Percentiles rank a stretch among this genome's conserved stretches.
Evolutionary conservation across 1,140 invertebrate genomes (phyloP).

Genomic region (Apocrypta bakeri): DNA sequence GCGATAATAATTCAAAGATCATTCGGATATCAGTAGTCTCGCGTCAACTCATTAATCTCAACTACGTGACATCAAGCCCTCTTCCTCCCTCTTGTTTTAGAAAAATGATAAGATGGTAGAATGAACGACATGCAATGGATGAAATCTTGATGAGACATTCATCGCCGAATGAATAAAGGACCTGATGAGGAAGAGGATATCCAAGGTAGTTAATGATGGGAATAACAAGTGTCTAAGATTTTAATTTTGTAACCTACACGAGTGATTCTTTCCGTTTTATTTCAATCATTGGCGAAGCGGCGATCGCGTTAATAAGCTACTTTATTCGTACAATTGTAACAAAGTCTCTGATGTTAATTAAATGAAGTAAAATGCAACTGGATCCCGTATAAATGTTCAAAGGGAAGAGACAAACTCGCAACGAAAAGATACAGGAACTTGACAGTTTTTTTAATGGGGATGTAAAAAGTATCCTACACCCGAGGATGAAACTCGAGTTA

Average conservation of each 20-base stretch:
- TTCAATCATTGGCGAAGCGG: too few relatives aligned
- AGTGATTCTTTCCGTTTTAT: too few relatives aligned
- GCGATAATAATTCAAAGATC: slow-evolving; percentile 47
- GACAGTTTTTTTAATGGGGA: neutral
- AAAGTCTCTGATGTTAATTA: neutral
- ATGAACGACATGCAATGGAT: neutral
- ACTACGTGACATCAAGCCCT: neutral
- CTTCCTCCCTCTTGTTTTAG: neutral
- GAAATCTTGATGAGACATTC: neutral
- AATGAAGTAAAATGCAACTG: neutral
- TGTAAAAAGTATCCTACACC: neutral
- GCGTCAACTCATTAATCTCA: neutral
- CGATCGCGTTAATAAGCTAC: too few relatives aligned
- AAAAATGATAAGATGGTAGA: neutral
- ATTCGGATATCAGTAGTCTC: neutral
- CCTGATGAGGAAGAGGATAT: neutral
- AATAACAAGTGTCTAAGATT: too few relatives aligned
- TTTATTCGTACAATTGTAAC: neutral
- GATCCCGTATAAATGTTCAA: neutral
- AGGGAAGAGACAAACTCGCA: neutral
- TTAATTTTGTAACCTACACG: too few relatives aligned
- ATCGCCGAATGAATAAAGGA: neutral
- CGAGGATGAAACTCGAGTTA: neutral
- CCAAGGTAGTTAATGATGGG: neutral
- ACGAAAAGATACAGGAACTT: neutral